Evolutionary conservation across 2,888 invertebrate genomes (phyloP).

Genomic region (Microdon myrmicae): DNA sequence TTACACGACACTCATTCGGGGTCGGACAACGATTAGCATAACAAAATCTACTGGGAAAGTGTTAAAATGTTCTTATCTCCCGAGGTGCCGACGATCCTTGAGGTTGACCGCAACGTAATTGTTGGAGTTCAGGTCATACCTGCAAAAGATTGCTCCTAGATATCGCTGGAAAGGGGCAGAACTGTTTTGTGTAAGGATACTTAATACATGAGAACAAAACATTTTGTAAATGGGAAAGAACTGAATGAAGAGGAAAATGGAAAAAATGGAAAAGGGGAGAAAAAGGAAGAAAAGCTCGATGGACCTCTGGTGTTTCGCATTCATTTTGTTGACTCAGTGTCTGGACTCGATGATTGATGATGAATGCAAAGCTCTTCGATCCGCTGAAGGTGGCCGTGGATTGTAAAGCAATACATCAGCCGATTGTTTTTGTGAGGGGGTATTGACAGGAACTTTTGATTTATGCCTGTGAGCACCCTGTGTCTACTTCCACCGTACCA

Average conservation of each 20-base stretch:
- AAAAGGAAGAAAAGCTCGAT: no score
- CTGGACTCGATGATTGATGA: constrained; percentile 44
- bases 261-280: no score
- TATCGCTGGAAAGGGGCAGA: constrained; percentile 32
- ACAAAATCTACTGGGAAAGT: constrained; percentile 9
- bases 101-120: constrained; percentile 23
- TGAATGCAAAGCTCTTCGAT: constrained; percentile 14
- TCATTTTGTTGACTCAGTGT: constrained; percentile 39
- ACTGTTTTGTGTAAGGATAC: no score
- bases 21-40: constrained; percentile 26
- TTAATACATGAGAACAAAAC: constrained; percentile 31
- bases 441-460: constrained; percentile 11
- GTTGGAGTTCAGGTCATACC: constrained; percentile 16
- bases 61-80: constrained; percentile 40
- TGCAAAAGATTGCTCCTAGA: constrained; percentile 16
- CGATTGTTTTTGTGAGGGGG: constrained; percentile 17
- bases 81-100: constrained; percentile 14
- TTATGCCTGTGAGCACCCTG: background rate
- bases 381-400: constrained; percentile 1
- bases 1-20: constrained; percentile 25
- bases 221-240: constrained; percentile 2
- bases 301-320: constrained; percentile 16
- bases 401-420: constrained; percentile 10
- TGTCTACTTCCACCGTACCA: background rate
- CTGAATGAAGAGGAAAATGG: no score